Percentiles rank a stretch among this genome's conserved stretches.
Evolutionary conservation across 2,797 vertebrate genomes (phyloP).

Genomic region (Micrastur ruficollis): DNA sequence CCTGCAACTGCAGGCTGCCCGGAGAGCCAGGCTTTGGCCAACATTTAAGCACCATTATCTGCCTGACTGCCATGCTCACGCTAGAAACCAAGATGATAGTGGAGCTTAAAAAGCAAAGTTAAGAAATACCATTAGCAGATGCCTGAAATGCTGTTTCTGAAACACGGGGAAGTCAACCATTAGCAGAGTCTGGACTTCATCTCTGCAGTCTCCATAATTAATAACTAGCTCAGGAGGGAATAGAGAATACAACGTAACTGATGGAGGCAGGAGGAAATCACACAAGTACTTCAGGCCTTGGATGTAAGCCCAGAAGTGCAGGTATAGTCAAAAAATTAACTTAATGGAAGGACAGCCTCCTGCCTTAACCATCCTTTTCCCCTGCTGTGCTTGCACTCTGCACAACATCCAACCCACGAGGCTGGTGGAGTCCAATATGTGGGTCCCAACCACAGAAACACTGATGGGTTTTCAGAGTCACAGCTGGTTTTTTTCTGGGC

Average conservation of each 20-base stretch:
- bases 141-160: neutral
- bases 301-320: constrained; percentile 27
- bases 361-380: neutral
- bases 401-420: neutral
- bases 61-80: neutral
- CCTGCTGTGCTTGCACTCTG: neutral
- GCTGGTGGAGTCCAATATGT: neutral
- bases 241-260: neutral
- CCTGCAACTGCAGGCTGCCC: neutral
- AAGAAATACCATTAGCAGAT: constrained; percentile 2
- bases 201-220: constrained; percentile 48
- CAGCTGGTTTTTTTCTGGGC: neutral
- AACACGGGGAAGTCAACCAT: neutral
- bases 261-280: neutral
- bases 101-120: neutral
- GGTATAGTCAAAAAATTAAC: constrained; percentile 21
- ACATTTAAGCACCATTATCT: neutral
- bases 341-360: constrained; percentile 1
- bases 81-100: neutral
- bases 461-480: neutral
- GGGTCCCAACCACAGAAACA: neutral
- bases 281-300: constrained; percentile 8
- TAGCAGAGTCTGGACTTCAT: constrained; percentile 24
- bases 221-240: constrained; percentile 47
- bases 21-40: neutral